Percentiles rank a stretch among this genome's conserved stretches.
These are phyloP conservation scores for Choristoneura fumiferana DNA, from an alignment of 1,140 invertebrate species.

Conservation along the genomic window DNA sequence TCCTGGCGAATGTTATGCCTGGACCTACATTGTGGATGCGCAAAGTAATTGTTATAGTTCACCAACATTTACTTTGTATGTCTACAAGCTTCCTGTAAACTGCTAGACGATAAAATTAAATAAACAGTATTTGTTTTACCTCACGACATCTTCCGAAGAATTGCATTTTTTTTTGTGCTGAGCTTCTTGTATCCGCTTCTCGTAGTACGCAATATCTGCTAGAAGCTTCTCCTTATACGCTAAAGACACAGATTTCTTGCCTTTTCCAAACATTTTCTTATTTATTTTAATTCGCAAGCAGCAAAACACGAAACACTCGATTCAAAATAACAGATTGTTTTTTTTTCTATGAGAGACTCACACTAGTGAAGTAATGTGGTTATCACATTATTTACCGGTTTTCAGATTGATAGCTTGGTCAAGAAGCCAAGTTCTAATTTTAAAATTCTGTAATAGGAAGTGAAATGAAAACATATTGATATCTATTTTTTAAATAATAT, in stretches of 20 bases:
- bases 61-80: too few relatives aligned
- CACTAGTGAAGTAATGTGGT: not conserved
- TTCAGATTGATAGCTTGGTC: not conserved
- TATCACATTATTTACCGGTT: not conserved
- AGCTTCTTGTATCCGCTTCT: constrained; percentile 45
- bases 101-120: too few relatives aligned
- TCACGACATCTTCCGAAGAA: constrained; percentile 35
- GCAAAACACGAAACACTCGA: not conserved
- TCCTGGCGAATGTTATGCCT: too few relatives aligned
- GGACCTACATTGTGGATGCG: too few relatives aligned
- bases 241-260: constrained; percentile 42
- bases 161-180: constrained; percentile 22
- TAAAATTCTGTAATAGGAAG: too few relatives aligned
- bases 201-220: constrained; percentile 46
- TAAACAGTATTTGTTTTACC: constrained; percentile 39
- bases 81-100: too few relatives aligned
- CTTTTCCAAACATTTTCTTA: constrained; percentile 19
- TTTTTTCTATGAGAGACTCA: not conserved
- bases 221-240: constrained; percentile 45
- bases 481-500: too few relatives aligned
- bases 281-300: not conserved
- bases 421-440: not conserved
- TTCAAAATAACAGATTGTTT: constrained; percentile 15
- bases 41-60: too few relatives aligned
- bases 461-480: too few relatives aligned